phyloP scores from a whole-genome alignment of 2,797 vertebrate species.

The Oreortyx pictus region DNA sequence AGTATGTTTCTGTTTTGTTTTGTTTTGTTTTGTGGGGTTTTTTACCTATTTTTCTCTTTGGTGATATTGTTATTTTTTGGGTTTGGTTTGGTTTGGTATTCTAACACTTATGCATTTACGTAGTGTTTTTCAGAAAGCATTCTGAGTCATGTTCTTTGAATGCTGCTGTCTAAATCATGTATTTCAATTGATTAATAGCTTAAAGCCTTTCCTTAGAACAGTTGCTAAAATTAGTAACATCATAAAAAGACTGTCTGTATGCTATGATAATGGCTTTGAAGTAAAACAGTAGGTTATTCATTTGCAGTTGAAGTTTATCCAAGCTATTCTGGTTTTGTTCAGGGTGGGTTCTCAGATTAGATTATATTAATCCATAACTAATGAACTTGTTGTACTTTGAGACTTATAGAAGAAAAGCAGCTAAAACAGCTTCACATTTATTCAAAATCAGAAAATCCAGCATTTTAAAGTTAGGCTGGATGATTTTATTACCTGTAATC shows the following conservation, averaged over 20 bases:
- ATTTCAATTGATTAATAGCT: slow-evolving; percentile 31
- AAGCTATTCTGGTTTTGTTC: not conserved
- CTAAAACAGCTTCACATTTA: not conserved
- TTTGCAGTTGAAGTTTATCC: not conserved
- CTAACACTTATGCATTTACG: not conserved
- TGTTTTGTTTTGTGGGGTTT: not conserved
- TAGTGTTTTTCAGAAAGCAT: not conserved
- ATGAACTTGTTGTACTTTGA: not conserved
- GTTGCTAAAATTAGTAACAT: slow-evolving; percentile 44
- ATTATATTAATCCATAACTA: not conserved
- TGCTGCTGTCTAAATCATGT: slow-evolving; percentile 7
- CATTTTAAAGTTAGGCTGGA: not conserved
- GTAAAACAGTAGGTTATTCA: slow-evolving; percentile 1
- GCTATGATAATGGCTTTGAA: not conserved
- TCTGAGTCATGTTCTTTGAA: slow-evolving; percentile 13
- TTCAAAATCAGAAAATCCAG: slow-evolving; percentile 12
- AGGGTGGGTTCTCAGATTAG: not conserved
- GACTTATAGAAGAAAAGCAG: not conserved
- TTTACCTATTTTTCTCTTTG: not conserved
- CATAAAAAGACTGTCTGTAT: slow-evolving; percentile 9
- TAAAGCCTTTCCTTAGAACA: slow-evolving; percentile 5
- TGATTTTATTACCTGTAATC: slow-evolving; percentile 29
- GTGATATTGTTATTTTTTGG: not conserved
- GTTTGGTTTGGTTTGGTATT: not conserved
- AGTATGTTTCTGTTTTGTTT: not conserved